Percentiles rank a stretch among this genome's conserved stretches.
These are phyloP conservation scores for Zele albiditarsus DNA, from an alignment of 2,888 invertebrate genomes.

Conservation along the genomic window DNA sequence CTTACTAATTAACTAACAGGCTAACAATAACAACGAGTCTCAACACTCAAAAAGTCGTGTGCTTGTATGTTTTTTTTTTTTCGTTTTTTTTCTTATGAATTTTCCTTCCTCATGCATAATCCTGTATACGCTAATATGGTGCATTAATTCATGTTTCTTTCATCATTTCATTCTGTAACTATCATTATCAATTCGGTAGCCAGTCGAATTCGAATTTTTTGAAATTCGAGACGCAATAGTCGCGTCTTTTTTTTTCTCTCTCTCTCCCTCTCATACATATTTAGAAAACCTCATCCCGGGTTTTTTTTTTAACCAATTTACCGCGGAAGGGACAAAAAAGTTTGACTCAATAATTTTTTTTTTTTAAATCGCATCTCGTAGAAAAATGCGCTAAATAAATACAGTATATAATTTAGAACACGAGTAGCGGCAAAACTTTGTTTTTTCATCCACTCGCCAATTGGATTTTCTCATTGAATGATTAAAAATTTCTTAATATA, in stretches of 20 bases:
- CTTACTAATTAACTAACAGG: constrained; percentile 74
- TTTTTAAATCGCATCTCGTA: constrained; percentile 47
- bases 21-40: constrained; percentile 73
- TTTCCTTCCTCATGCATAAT: constrained; percentile 44
- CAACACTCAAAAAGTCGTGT: constrained; percentile 67
- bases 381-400: constrained; percentile 62
- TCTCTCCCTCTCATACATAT: constrained; percentile 27
- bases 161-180: constrained; percentile 67
- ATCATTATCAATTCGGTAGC: constrained; percentile 64
- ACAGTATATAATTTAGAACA: constrained; percentile 64
- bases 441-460: constrained; percentile 31
- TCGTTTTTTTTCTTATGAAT: constrained; percentile 35
- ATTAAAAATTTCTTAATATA: constrained; percentile 36
- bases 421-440: constrained; percentile 54
- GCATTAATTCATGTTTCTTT: constrained; percentile 46
- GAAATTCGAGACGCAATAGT: constrained; percentile 45
- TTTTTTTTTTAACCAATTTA: constrained; percentile 33
- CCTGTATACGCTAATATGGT: constrained; percentile 31
- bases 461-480: constrained; percentile 28
- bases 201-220: constrained; percentile 45
- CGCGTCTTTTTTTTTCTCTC: constrained; percentile 42
- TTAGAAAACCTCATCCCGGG: constrained; percentile 26
- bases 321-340: constrained; percentile 19
- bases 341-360: constrained; percentile 35
- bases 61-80: constrained; percentile 44